Conservation (phyloP, 2,797 vertebrate species). For the Distichodus sexfasciatus region DNA sequence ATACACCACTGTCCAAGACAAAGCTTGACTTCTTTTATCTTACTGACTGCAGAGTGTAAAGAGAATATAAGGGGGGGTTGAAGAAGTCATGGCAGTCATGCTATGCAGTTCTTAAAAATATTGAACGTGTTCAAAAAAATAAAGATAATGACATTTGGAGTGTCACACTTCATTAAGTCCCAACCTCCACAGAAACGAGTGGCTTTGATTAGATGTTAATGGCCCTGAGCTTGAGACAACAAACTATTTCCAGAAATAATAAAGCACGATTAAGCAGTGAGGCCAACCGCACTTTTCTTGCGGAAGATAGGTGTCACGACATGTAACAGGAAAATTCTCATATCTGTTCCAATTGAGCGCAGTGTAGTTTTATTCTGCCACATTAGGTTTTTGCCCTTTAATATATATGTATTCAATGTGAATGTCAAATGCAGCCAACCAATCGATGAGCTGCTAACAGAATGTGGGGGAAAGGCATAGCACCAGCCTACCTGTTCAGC, state of each 20-base stretch:
- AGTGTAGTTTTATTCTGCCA: background rate
- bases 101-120: background rate
- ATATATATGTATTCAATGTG: background rate
- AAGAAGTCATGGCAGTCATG: too few species aligned
- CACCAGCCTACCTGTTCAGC: background rate
- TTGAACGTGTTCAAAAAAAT: background rate
- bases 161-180: slow-evolving; percentile 12
- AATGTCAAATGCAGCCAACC: background rate
- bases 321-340: too few species aligned
- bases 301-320: background rate
- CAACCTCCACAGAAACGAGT: background rate
- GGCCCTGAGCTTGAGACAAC: slow-evolving; percentile 1
- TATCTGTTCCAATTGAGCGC: too few species aligned
- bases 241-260: background rate
- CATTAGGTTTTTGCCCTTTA: slow-evolving; percentile 7
- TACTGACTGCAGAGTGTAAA: background rate
- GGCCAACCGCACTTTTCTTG: background rate
- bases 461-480: background rate
- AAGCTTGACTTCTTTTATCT: background rate
- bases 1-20: background rate
- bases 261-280: background rate
- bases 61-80: background rate
- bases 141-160: background rate
- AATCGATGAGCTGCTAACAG: slow-evolving; percentile 10
- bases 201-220: slow-evolving; percentile 7